A percentile compares a stretch with the other conserved stretches of the same genome.
phyloP scores from a whole-genome alignment of 2,888 invertebrate species.

The Cerastis rubricosa region DNA sequence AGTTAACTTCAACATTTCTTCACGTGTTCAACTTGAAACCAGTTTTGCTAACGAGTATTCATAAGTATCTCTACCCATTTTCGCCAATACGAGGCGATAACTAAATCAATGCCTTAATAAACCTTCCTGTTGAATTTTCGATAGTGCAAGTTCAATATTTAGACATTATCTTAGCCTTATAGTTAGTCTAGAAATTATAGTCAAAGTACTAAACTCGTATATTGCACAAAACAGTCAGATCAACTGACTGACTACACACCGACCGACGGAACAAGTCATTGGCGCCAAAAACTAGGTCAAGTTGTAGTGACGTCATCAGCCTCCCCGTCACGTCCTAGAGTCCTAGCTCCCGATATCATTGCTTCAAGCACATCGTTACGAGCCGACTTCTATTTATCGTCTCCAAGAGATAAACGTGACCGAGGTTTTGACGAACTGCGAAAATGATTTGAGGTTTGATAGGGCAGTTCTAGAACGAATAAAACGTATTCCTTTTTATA shows the following conservation, averaged over 20 bases:
- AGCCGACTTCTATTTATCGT: constrained; percentile 31
- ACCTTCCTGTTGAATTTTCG: not conserved
- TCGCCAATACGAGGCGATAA: not conserved
- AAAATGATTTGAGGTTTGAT: constrained; percentile 27
- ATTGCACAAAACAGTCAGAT: not conserved
- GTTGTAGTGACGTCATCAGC: constrained; percentile 26
- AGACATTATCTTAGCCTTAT: not conserved
- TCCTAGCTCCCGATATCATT: constrained; percentile 39
- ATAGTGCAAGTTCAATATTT: not conserved
- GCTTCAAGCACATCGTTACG: constrained; percentile 42
- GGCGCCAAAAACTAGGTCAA: constrained; percentile 38
- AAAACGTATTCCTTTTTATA: not conserved
- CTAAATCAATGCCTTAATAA: not conserved
- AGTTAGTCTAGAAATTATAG: not conserved
- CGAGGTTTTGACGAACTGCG: constrained; percentile 24
- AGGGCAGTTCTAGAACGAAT: not conserved
- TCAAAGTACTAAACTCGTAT: not conserved
- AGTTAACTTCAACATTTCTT: not conserved
- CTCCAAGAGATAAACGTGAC: constrained; percentile 16
- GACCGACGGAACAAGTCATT: constrained; percentile 28
- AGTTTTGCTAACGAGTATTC: constrained; percentile 9
- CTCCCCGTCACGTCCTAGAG: constrained; percentile 18
- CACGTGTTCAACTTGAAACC: not conserved
- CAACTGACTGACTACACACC: constrained; percentile 5
- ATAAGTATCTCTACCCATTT: not conserved